These are phyloP conservation scores for Drosophila kurseongensis DNA, from an alignment of 1,140 invertebrate genomes.

Conservation along the genomic window DNA sequence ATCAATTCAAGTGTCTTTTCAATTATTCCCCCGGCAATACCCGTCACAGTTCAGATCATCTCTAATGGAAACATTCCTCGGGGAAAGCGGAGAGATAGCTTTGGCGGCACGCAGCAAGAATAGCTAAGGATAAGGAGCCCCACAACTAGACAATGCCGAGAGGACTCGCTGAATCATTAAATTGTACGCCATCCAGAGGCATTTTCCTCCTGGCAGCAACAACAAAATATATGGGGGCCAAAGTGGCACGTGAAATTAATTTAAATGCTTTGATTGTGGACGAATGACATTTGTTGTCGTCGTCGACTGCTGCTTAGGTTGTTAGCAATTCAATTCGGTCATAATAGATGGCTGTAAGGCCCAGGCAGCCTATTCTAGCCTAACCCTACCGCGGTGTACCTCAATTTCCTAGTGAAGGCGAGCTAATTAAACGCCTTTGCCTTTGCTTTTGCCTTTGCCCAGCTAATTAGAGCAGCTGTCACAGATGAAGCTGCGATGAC, in stretches of 20 bases:
- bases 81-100: conserved; percentile 5
- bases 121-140: conserved; percentile 32
- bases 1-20: background rate
- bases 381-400: conserved; percentile 69
- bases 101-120: conserved; percentile 44
- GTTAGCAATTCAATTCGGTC: conserved; percentile 61
- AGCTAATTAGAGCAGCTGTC: conserved; percentile 75
- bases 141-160: conserved; percentile 43
- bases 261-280: conserved; percentile 62
- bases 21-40: background rate
- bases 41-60: conserved; percentile 46
- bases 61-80: conserved; percentile 32
- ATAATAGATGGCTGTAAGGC: conserved; percentile 51
- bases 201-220: background rate
- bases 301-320: conserved; percentile 27
- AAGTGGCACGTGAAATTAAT: conserved; percentile 68
- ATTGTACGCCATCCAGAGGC: conserved; percentile 28
- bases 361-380: conserved; percentile 52
- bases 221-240: conserved; percentile 14
- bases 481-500: conserved; percentile 41
- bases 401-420: conserved; percentile 46
- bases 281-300: conserved; percentile 42
- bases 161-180: conserved; percentile 60
- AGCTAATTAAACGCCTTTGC: conserved; percentile 70
- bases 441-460: conserved; percentile 24